These are phyloP conservation scores for Amphimedon queenslandica DNA, from an alignment of 37 sponge, comb jelly and placozoan genomes.

Conservation along the genomic window DNA sequence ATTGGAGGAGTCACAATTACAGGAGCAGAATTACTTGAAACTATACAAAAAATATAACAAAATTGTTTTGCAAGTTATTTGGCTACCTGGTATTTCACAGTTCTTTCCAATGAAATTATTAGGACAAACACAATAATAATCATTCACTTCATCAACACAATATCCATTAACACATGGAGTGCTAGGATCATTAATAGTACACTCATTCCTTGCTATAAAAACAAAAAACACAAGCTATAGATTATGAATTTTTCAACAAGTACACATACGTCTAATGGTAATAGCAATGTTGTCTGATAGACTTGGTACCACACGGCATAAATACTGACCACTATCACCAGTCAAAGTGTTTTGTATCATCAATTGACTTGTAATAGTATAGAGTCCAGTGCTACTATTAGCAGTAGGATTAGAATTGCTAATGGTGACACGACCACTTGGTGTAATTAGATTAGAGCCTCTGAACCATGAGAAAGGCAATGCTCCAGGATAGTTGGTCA, in stretches of 20 bases:
- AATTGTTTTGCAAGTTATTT: not conserved
- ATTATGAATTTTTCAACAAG: too few relatives aligned
- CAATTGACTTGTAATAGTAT: not conserved
- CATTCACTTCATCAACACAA: not conserved
- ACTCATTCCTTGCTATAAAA: conserved; percentile 24
- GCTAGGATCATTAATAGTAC: not conserved
- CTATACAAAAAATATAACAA: not conserved
- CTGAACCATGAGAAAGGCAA: conserved; percentile 3
- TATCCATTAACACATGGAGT: conserved; percentile 40
- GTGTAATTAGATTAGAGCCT: not conserved
- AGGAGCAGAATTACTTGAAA: not conserved
- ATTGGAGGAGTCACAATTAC: not conserved
- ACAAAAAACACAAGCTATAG: not conserved
- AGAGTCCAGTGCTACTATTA: not conserved
- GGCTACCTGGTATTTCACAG: not conserved
- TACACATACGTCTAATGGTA: too few relatives aligned
- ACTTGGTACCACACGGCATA: not conserved
- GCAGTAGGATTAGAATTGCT: not conserved
- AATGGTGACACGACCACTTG: not conserved
- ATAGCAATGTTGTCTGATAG: too few relatives aligned
- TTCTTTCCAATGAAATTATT: not conserved
- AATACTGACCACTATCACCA: not conserved
- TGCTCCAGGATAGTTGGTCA: not conserved
- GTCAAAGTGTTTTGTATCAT: not conserved
- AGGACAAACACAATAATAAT: not conserved